Percentiles rank a stretch among this genome's conserved stretches.
These are phyloP conservation scores for Caenorhabditis afra DNA, from an alignment of 2,888 invertebrate species.

Conservation along the genomic window DNA sequence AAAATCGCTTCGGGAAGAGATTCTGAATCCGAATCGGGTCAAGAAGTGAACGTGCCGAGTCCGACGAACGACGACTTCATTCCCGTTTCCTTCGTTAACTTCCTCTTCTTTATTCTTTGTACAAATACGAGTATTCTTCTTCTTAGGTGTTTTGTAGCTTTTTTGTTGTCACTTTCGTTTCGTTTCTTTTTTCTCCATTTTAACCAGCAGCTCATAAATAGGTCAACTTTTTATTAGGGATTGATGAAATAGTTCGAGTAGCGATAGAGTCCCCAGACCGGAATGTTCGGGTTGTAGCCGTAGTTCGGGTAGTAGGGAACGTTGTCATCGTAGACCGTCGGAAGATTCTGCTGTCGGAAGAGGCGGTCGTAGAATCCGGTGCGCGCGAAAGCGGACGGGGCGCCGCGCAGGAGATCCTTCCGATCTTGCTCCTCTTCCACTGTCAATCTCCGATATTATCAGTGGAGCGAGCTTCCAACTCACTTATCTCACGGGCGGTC, in stretches of 20 bases:
- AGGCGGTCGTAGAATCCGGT: slow-evolving; percentile 67
- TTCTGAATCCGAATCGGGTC: slow-evolving; percentile 54
- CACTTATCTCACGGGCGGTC: slow-evolving; percentile 39
- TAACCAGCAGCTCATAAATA: neutral
- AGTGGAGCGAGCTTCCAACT: neutral
- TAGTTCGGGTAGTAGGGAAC: slow-evolving; percentile 63
- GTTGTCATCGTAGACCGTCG: slow-evolving; percentile 55
- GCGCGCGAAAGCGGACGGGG: slow-evolving; percentile 62
- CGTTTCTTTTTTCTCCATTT: too few species aligned
- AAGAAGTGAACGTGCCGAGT: slow-evolving; percentile 20
- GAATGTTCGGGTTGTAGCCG: slow-evolving; percentile 65
- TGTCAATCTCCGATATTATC: slow-evolving; percentile 8
- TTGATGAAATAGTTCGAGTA: slow-evolving; percentile 58
- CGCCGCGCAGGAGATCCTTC: slow-evolving; percentile 48
- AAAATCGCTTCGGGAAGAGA: slow-evolving; percentile 56
- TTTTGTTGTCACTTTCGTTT: slow-evolving; percentile 12
- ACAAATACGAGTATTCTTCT: slow-evolving; percentile 46
- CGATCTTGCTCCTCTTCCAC: slow-evolving; percentile 53
- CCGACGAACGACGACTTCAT: too few species aligned
- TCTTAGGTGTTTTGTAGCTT: slow-evolving; percentile 7
- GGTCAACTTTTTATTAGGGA: slow-evolving; percentile 16
- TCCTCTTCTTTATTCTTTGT: slow-evolving; percentile 7
- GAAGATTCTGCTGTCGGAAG: slow-evolving; percentile 60
- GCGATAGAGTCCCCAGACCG: slow-evolving; percentile 53
- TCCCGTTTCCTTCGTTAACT: neutral